Evolutionary conservation across 2,113 vertebrate species (phyloP).

Genomic region (Garra rufa): DNA sequence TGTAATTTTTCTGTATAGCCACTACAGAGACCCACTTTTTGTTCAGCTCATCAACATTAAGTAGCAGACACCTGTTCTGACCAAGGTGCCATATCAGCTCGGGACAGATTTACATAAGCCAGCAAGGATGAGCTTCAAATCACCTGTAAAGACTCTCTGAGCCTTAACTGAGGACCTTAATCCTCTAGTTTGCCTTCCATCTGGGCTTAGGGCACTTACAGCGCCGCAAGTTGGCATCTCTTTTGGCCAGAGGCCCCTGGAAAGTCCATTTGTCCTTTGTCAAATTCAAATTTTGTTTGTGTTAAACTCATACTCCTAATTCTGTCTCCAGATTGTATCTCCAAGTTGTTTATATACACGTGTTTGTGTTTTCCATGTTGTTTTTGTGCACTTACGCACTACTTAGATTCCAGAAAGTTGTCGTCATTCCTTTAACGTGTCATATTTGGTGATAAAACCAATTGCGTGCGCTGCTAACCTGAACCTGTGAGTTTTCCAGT

Average conservation of each 20-base stretch:
- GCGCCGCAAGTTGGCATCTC: constrained; percentile 73
- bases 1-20: background rate
- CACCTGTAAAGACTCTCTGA: constrained; percentile 87
- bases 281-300: background rate
- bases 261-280: constrained; percentile 48
- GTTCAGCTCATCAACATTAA: constrained; percentile 61
- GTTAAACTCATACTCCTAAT: background rate
- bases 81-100: constrained; percentile 70
- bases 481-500: constrained; percentile 39
- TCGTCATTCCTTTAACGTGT: background rate
- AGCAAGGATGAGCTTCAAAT: constrained; percentile 84
- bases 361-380: background rate
- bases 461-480: background rate
- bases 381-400: background rate
- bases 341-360: background rate
- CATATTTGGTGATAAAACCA: background rate
- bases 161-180: constrained; percentile 79
- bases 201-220: constrained; percentile 76
- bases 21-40: constrained; percentile 57
- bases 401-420: background rate
- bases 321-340: background rate
- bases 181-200: constrained; percentile 83
- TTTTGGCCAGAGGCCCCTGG: constrained; percentile 69
- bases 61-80: constrained; percentile 72
- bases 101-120: constrained; percentile 81